phyloP scores from a whole-genome alignment of 23 tunicate species.

The Styela plicata region DNA sequence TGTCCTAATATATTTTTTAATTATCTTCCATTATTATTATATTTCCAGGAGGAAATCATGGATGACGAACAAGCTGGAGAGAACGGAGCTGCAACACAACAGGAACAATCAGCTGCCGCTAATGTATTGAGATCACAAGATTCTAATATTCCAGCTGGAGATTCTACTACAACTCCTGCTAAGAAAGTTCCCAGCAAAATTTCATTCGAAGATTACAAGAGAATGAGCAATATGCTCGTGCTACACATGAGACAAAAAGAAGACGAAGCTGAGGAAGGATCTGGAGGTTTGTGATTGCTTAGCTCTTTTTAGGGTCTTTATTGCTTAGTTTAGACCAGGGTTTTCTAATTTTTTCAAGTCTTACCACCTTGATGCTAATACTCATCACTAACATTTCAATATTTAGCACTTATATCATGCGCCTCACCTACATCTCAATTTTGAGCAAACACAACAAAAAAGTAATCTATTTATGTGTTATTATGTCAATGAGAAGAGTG shows the following conservation, averaged over 20 bases:
- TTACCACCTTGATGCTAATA: too few species aligned
- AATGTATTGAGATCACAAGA: neutral
- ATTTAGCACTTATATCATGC: too few species aligned
- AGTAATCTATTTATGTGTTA: too few species aligned
- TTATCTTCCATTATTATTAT: too few species aligned
- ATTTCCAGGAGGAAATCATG: neutral
- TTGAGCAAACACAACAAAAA: too few species aligned
- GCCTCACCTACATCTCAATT: too few species aligned
- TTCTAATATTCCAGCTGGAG: neutral
- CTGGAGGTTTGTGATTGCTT: constrained; percentile 3
- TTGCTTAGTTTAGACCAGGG: neutral
- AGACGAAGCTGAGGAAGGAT: constrained; percentile 39
- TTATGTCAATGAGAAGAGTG: too few species aligned
- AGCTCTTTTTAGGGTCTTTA: neutral
- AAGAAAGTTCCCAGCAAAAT: constrained; percentile 45
- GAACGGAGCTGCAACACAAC: neutral
- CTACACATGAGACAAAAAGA: constrained; percentile 72
- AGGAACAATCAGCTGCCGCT: neutral
- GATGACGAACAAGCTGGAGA: constrained; percentile 5
- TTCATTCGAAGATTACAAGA: constrained; percentile 84
- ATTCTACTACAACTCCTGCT: constrained; percentile 9
- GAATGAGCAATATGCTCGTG: constrained; percentile 86
- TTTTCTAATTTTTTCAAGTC: too few species aligned
- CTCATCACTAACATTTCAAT: too few species aligned
- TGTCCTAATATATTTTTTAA: too few species aligned